Evolutionary conservation across 2,113 vertebrate genomes (phyloP).

Genomic region (Crotalus viridis): DNA sequence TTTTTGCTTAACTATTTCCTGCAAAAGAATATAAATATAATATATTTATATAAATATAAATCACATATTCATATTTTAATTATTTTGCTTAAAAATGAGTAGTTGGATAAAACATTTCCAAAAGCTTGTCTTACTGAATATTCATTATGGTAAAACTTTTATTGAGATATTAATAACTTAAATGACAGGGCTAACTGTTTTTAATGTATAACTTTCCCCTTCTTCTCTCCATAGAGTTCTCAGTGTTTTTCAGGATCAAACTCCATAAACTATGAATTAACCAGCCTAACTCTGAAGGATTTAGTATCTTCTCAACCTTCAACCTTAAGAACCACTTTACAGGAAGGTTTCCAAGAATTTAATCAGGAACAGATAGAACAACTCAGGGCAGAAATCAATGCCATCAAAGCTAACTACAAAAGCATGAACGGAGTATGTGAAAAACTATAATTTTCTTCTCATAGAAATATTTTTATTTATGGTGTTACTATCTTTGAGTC

Average conservation of each 20-base stretch:
- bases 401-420: slow-evolving; percentile 78
- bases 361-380: slow-evolving; percentile 78
- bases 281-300: slow-evolving; percentile 71
- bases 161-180: background rate
- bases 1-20: background rate
- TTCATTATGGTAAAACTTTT: background rate
- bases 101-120: background rate
- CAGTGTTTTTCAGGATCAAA: slow-evolving; percentile 80
- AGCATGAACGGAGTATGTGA: slow-evolving; percentile 75
- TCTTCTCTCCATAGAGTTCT: slow-evolving; percentile 76
- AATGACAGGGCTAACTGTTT: background rate
- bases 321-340: slow-evolving; percentile 77
- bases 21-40: background rate
- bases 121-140: background rate
- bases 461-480: background rate
- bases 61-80: slow-evolving; percentile 4
- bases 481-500: background rate
- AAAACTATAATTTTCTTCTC: background rate
- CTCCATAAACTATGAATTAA: slow-evolving; percentile 76
- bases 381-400: slow-evolving; percentile 75
- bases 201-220: slow-evolving; percentile 21
- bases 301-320: slow-evolving; percentile 60
- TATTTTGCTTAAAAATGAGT: background rate
- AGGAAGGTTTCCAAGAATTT: slow-evolving; percentile 81
- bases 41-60: background rate